Percentiles rank a stretch among this genome's conserved stretches.
phyloP scores from a whole-genome alignment of 1,140 invertebrate genomes.

The Yoshiicerus persimilis region DNA sequence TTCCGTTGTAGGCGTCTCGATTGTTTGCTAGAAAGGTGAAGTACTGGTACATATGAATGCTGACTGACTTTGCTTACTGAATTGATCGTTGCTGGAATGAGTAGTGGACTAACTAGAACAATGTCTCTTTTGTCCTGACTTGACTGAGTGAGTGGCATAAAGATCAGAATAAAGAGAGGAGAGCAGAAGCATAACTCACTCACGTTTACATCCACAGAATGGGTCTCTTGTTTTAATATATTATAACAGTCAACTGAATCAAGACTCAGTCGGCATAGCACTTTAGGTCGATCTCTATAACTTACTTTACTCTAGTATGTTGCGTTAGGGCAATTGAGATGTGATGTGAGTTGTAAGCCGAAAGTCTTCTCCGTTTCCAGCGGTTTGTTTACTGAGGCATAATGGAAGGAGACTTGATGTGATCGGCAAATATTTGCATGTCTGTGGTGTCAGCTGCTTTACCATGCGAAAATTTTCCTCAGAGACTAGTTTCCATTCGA shows the following conservation, averaged over 20 bases:
- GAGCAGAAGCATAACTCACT: neutral
- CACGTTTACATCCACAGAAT: neutral
- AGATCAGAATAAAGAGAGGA: neutral
- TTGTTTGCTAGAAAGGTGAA: neutral
- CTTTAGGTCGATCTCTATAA: neutral
- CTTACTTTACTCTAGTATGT: neutral
- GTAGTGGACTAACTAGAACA: neutral
- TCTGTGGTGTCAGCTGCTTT: constrained; percentile 30
- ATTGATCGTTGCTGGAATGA: neutral
- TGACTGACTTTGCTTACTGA: neutral
- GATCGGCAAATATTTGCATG: constrained; percentile 36
- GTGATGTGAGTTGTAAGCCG: constrained; percentile 3
- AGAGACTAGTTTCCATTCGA: neutral
- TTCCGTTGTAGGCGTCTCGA: neutral
- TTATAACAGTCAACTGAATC: neutral
- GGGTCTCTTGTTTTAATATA: neutral
- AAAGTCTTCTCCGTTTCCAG: constrained; percentile 25
- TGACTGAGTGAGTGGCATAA: neutral
- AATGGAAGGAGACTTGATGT: constrained; percentile 33
- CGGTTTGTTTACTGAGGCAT: constrained; percentile 23
- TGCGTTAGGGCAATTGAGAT: neutral
- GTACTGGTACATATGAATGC: too few species aligned
- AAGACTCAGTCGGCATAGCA: neutral
- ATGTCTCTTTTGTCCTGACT: constrained; percentile 8
- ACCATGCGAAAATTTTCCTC: constrained; percentile 25